These are phyloP conservation scores for Caenorhabditis sinica DNA, from an alignment of 2,888 invertebrate genomes.

Conservation along the genomic window DNA sequence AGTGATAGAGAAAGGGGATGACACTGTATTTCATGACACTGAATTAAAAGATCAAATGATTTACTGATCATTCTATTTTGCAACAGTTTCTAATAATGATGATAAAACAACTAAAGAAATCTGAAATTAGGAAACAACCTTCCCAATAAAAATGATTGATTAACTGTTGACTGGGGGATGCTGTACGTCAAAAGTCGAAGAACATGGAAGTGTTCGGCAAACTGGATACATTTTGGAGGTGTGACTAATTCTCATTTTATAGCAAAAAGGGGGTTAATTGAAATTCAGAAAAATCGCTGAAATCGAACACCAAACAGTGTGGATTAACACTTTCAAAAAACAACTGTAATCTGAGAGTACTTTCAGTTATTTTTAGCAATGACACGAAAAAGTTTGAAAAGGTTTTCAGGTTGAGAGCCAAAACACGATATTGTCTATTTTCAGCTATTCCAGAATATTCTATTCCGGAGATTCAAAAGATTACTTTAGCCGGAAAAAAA, in stretches of 20 bases:
- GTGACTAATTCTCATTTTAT: conserved; percentile 1
- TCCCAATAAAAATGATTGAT: conserved; percentile 1
- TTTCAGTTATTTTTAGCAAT: conserved; percentile 3
- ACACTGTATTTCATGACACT: conserved; percentile 8
- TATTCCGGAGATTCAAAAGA: neutral
- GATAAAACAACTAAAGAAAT: neutral
- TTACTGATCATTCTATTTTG: neutral
- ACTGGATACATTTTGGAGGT: conserved; percentile 14
- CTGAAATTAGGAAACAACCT: conserved; percentile 6
- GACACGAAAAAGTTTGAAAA: neutral
- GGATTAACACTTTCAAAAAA: conserved; percentile 18
- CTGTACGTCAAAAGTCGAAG: conserved; percentile 1
- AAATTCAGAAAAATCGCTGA: neutral
- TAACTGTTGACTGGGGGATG: neutral
- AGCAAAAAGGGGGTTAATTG: neutral
- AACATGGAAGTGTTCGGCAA: conserved; percentile 29
- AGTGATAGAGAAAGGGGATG: conserved; percentile 8
- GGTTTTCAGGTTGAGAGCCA: neutral
- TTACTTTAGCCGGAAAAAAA: neutral
- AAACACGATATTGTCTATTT: neutral
- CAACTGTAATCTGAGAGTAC: neutral
- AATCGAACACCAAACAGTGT: neutral
- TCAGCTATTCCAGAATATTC: neutral
- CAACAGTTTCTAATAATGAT: conserved; percentile 16
- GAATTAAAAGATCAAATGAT: conserved; percentile 35